Conservation (phyloP, 2,888 invertebrate genomes). For the Diadromus collaris region DNA sequence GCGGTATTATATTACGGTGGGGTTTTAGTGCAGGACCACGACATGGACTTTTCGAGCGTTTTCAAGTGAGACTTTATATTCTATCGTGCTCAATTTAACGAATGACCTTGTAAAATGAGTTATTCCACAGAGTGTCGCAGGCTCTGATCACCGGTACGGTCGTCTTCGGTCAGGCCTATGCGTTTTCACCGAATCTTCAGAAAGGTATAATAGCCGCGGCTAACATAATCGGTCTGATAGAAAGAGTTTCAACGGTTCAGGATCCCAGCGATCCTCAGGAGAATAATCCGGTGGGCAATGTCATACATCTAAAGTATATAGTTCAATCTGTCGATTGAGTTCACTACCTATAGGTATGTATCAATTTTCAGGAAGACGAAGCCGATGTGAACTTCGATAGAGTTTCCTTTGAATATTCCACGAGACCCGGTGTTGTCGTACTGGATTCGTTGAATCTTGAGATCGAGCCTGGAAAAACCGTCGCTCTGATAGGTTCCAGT, state of each 20-base stretch:
- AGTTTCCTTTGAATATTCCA: constrained; percentile 89
- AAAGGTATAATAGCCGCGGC: constrained; percentile 88
- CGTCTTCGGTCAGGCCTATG: constrained; percentile 84
- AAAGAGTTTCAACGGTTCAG: constrained; percentile 83
- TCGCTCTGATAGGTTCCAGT: constrained; percentile 90
- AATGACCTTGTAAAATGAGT: constrained; percentile 1
- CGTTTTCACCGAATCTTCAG: constrained; percentile 91
- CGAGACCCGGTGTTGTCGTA: constrained; percentile 86
- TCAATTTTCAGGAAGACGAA: constrained; percentile 80
- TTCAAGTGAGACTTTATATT: constrained; percentile 15
- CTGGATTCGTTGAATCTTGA: constrained; percentile 85
- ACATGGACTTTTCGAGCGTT: constrained; percentile 21
- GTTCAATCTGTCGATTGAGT: too few species aligned
- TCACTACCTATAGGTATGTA: not conserved
- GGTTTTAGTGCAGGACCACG: constrained; percentile 18
- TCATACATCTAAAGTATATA: not conserved
- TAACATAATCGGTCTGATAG: constrained; percentile 85
- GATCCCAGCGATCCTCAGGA: constrained; percentile 72
- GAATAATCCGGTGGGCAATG: constrained; percentile 24
- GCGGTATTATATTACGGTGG: constrained; percentile 44
- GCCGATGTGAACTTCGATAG: constrained; percentile 88
- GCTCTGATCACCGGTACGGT: constrained; percentile 86
- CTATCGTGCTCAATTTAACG: not conserved
- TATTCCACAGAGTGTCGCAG: constrained; percentile 74
- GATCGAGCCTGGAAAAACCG: constrained; percentile 85